phyloP scores from a whole-genome alignment of 1,140 invertebrate species.

The Lanistes nyassanus region DNA sequence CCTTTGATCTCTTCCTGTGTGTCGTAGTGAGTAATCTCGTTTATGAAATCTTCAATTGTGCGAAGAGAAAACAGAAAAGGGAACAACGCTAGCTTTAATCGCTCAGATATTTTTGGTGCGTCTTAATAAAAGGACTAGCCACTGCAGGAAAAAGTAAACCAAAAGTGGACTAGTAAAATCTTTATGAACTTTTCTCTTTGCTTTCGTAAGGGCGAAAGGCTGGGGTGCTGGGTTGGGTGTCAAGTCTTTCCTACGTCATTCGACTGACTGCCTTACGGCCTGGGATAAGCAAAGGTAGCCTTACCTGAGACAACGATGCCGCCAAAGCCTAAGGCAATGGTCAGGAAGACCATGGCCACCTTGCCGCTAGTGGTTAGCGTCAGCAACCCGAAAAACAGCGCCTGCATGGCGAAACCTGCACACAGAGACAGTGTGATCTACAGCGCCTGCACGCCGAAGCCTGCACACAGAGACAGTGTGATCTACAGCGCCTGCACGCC shows the following conservation, averaged over 20 bases:
- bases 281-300: neutral
- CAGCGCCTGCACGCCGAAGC: neutral
- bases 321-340: slow-evolving; percentile 49
- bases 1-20: no score
- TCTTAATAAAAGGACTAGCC: no score
- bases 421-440: neutral
- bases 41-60: no score
- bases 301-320: slow-evolving; percentile 53
- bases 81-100: no score
- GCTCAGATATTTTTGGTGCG: no score
- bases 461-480: slow-evolving; percentile 31
- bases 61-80: no score
- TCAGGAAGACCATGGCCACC: slow-evolving; percentile 44
- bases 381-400: slow-evolving; percentile 42
- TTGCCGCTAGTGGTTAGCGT: slow-evolving; percentile 28
- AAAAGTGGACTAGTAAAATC: no score
- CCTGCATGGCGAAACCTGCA: slow-evolving; percentile 51
- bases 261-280: neutral
- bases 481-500: no score
- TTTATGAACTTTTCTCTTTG: neutral
- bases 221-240: no score
- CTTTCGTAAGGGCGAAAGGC: neutral
- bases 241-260: neutral
- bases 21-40: no score
- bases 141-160: no score